phyloP scores from a whole-genome alignment of 2,888 invertebrate species.

The Rosalia funebris region DNA sequence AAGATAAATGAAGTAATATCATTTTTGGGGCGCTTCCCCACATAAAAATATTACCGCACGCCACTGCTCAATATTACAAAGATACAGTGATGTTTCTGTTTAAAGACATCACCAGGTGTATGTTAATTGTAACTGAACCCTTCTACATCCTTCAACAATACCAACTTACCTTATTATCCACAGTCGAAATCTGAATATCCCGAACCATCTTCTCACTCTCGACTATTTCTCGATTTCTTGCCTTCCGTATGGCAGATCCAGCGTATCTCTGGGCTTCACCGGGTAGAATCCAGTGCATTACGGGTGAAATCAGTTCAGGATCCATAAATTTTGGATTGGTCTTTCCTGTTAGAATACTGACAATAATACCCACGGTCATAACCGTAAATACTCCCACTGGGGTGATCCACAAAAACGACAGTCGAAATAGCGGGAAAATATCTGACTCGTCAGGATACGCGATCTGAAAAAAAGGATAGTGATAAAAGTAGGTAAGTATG shows the following conservation, averaged over 20 bases:
- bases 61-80: too few relatives aligned
- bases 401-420: conserved; percentile 86
- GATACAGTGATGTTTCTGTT: too few relatives aligned
- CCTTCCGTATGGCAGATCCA: conserved; percentile 48
- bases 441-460: conserved; percentile 63
- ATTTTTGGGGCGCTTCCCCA: too few relatives aligned
- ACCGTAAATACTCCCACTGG: conserved; percentile 77
- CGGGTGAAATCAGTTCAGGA: conserved; percentile 70
- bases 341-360: conserved; percentile 70
- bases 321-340: conserved; percentile 67
- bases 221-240: conserved; percentile 35
- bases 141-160: too few relatives aligned
- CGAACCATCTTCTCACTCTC: conserved; percentile 43
- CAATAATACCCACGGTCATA: conserved; percentile 73
- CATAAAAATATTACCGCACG: too few relatives aligned
- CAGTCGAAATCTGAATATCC: conserved; percentile 1
- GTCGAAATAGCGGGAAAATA: conserved; percentile 78
- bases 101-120: too few relatives aligned
- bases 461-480: too few relatives aligned
- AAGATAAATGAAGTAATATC: too few relatives aligned
- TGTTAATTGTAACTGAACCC: too few relatives aligned
- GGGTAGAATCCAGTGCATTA: conserved; percentile 66
- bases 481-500: too few relatives aligned
- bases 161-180: conserved; percentile 2
- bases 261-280: conserved; percentile 47